Evolutionary conservation across 2,113 vertebrate genomes (phyloP), one percentile per base, ranked within the genome.

Genomic region (Eulemur macaco): DNA sequence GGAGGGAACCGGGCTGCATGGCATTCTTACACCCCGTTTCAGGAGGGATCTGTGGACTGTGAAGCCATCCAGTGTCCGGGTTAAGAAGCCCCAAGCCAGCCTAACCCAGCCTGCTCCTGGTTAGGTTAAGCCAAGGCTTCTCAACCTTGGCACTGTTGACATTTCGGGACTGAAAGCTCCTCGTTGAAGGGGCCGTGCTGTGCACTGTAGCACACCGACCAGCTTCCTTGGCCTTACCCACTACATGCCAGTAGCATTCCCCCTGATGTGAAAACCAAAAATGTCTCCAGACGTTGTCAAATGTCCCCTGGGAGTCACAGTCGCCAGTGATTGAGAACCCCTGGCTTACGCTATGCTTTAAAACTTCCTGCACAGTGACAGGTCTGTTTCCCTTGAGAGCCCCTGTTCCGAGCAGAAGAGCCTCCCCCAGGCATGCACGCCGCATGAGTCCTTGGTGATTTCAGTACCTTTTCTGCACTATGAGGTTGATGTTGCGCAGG

Each of bases 401-500:
- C 69, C 47, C 58, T 3, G 1, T 11, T 69, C 50, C 20, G 42
- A 11, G 39, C 11, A 78, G 42, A 12, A 81, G 29, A 42, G 4
- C n/a, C 34, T 5, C 11, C 14, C 63, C 27, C 17, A 52, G 39
- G 31, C 45, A 18, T 2, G 2, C 15, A 45, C 34, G 5, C 11
- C 2, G 45, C 47, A 20, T 0, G 2, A 0, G 17, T 6, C 0
- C 1, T 20, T 25, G 45, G 54, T 15, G 11, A 74, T 17, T 2
- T 12, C 0, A 0, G 63, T 54, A 99, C 99, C 99, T 99, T 97
- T 99, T 99, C 99, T 99, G 99, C 85, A 99, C 99, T 0, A 99
- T 99, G 97, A 99, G 99, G 98, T 99, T 99, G 98, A 99, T 99
- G 98, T 99, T 99, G 93, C 99, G 99, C 6, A 99, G 99, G 7